phyloP scores from a whole-genome alignment of 2,797 vertebrate genomes.

The Potorous gilbertii region DNA sequence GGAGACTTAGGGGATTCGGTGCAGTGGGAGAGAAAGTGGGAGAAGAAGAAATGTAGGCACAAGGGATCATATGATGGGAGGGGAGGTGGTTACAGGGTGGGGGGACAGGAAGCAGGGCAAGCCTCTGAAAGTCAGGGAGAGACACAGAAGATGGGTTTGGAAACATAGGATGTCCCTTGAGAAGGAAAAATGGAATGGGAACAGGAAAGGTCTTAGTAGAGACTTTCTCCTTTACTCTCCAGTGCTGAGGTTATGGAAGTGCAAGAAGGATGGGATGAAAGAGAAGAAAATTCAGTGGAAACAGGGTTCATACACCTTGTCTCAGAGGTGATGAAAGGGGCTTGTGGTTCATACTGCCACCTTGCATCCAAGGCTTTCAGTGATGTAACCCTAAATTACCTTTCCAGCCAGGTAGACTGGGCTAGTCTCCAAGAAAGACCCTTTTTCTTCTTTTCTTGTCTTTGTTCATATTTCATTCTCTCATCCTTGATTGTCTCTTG shows the following conservation, averaged over 20 bases:
- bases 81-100: not conserved
- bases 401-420: not conserved
- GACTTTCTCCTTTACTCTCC: not conserved
- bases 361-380: not conserved
- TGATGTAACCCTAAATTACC: not conserved
- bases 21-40: not conserved
- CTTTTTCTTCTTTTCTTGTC: not conserved
- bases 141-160: not conserved
- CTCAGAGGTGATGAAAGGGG: not conserved
- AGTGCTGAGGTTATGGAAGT: conserved; percentile 6
- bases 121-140: not conserved
- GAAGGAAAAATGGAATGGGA: not conserved
- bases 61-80: not conserved
- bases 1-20: not conserved
- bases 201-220: not conserved
- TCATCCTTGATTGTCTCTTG: not conserved
- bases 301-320: not conserved
- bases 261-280: not conserved
- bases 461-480: not conserved
- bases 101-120: not conserved
- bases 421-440: not conserved
- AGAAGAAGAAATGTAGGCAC: not conserved
- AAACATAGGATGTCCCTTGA: not conserved
- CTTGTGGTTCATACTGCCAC: not conserved
- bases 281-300: not conserved